Percentiles rank a stretch among this genome's conserved stretches.
phyloP scores from a whole-genome alignment of 2,888 invertebrate species.

The Operophtera brumata region DNA sequence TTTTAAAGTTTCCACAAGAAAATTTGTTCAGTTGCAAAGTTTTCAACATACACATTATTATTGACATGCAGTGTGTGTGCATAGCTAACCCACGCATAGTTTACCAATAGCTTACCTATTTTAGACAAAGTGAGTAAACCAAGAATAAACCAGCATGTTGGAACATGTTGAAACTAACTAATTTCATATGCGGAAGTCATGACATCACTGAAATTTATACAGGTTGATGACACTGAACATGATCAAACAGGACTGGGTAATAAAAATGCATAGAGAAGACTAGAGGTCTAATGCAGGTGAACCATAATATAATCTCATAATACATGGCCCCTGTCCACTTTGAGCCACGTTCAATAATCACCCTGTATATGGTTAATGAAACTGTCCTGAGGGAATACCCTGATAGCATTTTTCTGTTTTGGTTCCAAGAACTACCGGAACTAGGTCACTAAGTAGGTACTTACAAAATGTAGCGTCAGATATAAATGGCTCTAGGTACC shows the following conservation, averaged over 20 bases:
- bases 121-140: neutral
- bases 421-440: neutral
- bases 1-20: too few species aligned
- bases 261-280: neutral
- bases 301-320: too few species aligned
- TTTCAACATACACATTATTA: too few species aligned
- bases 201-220: constrained; percentile 6
- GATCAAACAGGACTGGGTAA: neutral
- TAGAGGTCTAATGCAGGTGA: too few species aligned
- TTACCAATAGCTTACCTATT: neutral
- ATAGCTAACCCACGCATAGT: neutral
- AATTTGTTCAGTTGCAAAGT: too few species aligned
- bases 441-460: neutral
- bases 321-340: too few species aligned
- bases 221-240: neutral
- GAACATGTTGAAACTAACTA: constrained; percentile 13
- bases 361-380: neutral
- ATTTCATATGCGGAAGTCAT: constrained; percentile 6
- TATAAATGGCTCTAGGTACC: neutral
- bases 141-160: constrained; percentile 10
- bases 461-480: neutral
- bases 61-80: too few species aligned
- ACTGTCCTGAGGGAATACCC: constrained; percentile 7
- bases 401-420: neutral
- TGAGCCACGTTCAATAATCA: neutral